Percentiles rank a stretch among this genome's conserved stretches.
These are phyloP conservation scores for Ischnura elegans DNA, from an alignment of 2,888 invertebrate species.

Conservation along the genomic window DNA sequence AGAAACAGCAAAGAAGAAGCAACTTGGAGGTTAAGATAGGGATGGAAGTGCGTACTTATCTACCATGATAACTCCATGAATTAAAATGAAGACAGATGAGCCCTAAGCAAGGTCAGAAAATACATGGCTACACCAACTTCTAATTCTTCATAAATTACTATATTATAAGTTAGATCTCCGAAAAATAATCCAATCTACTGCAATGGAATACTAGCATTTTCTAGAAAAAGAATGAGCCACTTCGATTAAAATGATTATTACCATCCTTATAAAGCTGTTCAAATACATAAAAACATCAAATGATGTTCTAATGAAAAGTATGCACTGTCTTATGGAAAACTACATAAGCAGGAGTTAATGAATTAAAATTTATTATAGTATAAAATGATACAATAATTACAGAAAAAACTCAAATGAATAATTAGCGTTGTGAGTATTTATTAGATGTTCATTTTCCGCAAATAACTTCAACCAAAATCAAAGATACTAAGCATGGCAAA, in stretches of 20 bases:
- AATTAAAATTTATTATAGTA: neutral
- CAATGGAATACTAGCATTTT: neutral
- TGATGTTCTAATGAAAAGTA: neutral
- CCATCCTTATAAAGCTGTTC: neutral
- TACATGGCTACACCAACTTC: neutral
- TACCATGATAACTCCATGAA: conserved; percentile 51
- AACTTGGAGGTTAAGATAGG: conserved; percentile 66
- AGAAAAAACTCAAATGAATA: too few species aligned
- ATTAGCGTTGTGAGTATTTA: too few species aligned
- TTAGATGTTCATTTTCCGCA: too few species aligned
- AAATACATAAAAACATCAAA: neutral
- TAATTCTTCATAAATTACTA: neutral
- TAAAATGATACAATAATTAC: too few species aligned
- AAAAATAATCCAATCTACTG: neutral
- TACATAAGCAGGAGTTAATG: neutral
- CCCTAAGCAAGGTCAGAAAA: neutral
- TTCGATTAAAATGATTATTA: neutral
- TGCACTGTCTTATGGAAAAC: neutral
- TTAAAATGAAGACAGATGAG: neutral
- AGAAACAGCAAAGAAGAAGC: conserved; percentile 74
- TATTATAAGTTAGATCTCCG: neutral
- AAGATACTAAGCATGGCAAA: too few species aligned
- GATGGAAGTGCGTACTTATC: conserved; percentile 39
- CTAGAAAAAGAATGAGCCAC: neutral
- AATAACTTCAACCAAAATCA: too few species aligned